Percentiles rank a stretch among this genome's conserved stretches.
These are phyloP conservation scores for Maniola hyperantus DNA, from an alignment of 2,888 invertebrate genomes.

Conservation along the genomic window DNA sequence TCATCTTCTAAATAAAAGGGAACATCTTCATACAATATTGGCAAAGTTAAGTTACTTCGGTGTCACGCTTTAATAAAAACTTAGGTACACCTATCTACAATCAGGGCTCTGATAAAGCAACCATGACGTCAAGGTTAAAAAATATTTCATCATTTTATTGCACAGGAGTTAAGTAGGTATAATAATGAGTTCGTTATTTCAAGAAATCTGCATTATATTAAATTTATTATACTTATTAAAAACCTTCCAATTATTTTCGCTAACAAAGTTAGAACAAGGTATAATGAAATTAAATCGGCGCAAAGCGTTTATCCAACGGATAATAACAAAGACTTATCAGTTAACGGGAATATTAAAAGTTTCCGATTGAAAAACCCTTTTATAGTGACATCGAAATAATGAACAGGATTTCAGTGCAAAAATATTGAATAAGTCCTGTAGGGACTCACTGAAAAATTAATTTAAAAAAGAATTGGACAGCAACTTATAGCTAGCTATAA, in stretches of 20 bases:
- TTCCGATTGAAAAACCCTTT: conserved; percentile 24
- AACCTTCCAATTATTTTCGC: conserved; percentile 19
- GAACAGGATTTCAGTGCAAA: conserved; percentile 8
- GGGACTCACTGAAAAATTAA: conserved; percentile 16
- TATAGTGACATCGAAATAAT: conserved; percentile 13
- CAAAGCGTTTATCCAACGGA: conserved; percentile 17
- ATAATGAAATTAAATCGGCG: conserved; percentile 13
- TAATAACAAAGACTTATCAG: conserved; percentile 22
- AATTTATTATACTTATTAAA: too few species aligned
- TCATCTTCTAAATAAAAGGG: too few species aligned
- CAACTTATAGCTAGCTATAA: too few species aligned
- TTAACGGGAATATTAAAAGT: conserved; percentile 21
- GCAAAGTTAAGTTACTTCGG: too few species aligned
- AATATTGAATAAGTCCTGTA: conserved; percentile 7
- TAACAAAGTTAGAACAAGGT: conserved; percentile 10
- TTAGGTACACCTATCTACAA: too few species aligned
- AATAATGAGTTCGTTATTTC: conserved; percentile 2
- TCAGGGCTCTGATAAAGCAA: background rate
- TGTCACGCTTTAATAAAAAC: background rate
- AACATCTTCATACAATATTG: too few species aligned
- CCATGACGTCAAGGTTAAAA: background rate
- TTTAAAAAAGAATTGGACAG: background rate
- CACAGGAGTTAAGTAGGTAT: background rate
- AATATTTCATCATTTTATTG: background rate
- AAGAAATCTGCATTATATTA: background rate